phyloP scores from a whole-genome alignment of 2,797 vertebrate species.

The Luscinia megarhynchos region DNA sequence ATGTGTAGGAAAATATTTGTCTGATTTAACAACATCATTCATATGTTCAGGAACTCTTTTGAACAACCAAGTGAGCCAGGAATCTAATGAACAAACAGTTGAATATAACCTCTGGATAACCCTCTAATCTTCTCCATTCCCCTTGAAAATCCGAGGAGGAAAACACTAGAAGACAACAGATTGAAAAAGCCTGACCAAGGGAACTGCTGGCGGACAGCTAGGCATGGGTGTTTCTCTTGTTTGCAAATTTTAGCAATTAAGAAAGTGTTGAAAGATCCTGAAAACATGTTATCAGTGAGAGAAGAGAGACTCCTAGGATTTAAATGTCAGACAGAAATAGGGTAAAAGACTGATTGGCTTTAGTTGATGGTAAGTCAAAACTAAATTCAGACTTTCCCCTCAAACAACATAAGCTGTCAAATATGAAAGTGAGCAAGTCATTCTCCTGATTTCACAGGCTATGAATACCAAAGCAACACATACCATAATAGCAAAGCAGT shows the following conservation, averaged over 20 bases:
- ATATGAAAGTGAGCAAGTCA: background rate
- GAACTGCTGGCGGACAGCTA: background rate
- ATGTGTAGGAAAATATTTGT: background rate
- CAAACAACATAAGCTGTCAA: constrained; percentile 1
- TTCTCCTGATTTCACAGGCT: background rate
- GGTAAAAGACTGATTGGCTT: background rate
- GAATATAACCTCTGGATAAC: constrained; percentile 32
- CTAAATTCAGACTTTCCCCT: background rate
- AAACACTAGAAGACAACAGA: constrained; percentile 16
- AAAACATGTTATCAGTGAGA: constrained; percentile 46
- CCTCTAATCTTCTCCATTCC: constrained; percentile 25
- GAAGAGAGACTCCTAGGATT: constrained; percentile 1
- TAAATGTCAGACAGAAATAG: background rate
- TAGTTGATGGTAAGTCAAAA: background rate
- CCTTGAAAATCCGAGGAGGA: constrained; percentile 25
- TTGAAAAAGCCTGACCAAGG: background rate
- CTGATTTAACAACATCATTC: background rate
- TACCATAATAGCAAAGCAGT: background rate
- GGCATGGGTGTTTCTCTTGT: background rate
- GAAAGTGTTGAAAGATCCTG: constrained; percentile 60
- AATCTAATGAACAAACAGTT: constrained; percentile 6
- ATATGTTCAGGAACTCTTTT: background rate
- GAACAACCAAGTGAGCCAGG: constrained; percentile 32
- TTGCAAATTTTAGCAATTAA: constrained; percentile 61
- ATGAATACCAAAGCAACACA: constrained; percentile 9